Evolutionary conservation across 2,888 invertebrate genomes (phyloP).

Genomic region (Apantesis nais): DNA sequence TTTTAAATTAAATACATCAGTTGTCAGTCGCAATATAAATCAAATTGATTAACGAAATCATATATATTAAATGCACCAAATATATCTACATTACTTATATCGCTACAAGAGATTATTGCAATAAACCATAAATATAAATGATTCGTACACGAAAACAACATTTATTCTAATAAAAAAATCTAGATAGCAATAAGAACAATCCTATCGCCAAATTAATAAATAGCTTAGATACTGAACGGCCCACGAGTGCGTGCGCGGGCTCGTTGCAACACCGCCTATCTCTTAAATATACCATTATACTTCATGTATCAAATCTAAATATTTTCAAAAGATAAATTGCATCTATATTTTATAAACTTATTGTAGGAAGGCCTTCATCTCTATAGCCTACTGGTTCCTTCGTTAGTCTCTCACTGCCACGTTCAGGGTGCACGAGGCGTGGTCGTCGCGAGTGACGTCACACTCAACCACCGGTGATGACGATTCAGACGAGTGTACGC

Average conservation of each 20-base stretch:
- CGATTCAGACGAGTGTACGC: background rate
- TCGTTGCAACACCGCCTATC: background rate
- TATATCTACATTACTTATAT: slow-evolving; percentile 54
- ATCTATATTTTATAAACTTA: slow-evolving; percentile 56
- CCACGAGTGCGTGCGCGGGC: background rate
- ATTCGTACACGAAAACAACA: slow-evolving; percentile 34
- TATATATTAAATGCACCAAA: slow-evolving; percentile 61
- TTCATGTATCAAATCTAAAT: slow-evolving; percentile 69
- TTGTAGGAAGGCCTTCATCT: slow-evolving; percentile 54
- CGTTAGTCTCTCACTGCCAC: background rate
- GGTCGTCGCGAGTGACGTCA: background rate
- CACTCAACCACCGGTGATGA: background rate
- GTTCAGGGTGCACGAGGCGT: background rate
- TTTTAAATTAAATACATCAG: slow-evolving; percentile 57
- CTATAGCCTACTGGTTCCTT: slow-evolving; percentile 32
- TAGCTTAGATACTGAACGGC: slow-evolving; percentile 38
- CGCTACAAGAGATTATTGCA: slow-evolving; percentile 53
- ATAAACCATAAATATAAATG: slow-evolving; percentile 47
- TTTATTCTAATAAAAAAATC: slow-evolving; percentile 39
- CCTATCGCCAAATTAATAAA: slow-evolving; percentile 46
- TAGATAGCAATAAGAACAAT: slow-evolving; percentile 28
- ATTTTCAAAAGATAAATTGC: slow-evolving; percentile 55
- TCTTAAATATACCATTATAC: slow-evolving; percentile 39
- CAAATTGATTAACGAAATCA: slow-evolving; percentile 53
- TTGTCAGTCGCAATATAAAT: slow-evolving; percentile 59